Base-by-base conservation (phyloP, 2,797 vertebrate species). In the Echeneis naucrates region DNA sequence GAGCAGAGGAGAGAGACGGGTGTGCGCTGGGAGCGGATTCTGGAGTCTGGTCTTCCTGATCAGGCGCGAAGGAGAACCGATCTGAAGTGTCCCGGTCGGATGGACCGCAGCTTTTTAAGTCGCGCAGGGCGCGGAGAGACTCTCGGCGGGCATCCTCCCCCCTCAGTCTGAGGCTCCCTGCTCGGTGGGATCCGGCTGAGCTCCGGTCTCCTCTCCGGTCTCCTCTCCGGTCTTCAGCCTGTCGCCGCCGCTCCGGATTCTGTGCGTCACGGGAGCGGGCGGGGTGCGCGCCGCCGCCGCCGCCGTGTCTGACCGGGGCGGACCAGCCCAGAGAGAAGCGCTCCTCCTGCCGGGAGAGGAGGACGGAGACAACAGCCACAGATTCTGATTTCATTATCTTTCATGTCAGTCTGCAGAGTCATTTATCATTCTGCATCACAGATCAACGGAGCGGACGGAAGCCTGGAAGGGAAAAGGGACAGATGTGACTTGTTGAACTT, bases 231-330 rank as follows among this genome's bases (percentile, higher is more conserved):
- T 81, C 75, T 47, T 75, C 76, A 55, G 83, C 74, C 72, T 85
- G 85, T 78, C 78, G 51, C 73, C 60, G 70, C 72, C 32, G 53
- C 80, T 87, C 72, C 75, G 32, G 87, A 82, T 65, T 88, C 84
- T 69, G 83, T 62, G 83, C 84, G 80, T 88, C 87, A 87, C 88
- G 85, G 88, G 82, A 74, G 72, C 72, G 82, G 37, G 83, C 70
- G 67, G 45, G 71, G 56, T 56, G 86, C 85, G 89, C 85, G 85
- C 78, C 33, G 52, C 78, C 76, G 82, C 78, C 82, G 85, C 78
- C 35, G 55, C 79, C 77, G 83, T 87, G 64, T 56, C 68, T 3
- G 21, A 0, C 17, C 35, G 40, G 74, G 8, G 92, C 77, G 77
- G 85, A 86, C 75, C 2, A 84, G 27, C 84, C 86, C 89, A 48